Percentiles rank a stretch among this genome's conserved stretches.
Evolutionary conservation across 1,140 invertebrate genomes (phyloP).

Genomic region (Anthonomus grandis): DNA sequence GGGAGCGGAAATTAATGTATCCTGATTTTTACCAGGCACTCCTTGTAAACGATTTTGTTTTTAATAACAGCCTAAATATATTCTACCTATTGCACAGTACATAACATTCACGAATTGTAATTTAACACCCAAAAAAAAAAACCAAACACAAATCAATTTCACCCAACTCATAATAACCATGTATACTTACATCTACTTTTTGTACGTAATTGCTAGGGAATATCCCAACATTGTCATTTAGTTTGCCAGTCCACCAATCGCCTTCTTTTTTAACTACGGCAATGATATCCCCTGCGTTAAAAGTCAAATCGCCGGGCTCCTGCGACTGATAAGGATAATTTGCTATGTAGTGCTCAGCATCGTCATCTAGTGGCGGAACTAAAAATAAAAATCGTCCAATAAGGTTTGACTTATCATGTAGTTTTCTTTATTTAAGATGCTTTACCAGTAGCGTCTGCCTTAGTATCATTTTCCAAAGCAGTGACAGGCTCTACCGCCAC

Average conservation of each 20-base stretch:
- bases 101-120: too few relatives aligned
- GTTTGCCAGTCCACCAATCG: conserved; percentile 97
- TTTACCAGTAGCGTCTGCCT: too few relatives aligned
- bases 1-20: too few relatives aligned
- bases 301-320: conserved; percentile 88
- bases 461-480: too few relatives aligned
- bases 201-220: conserved; percentile 95
- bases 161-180: not conserved
- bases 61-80: too few relatives aligned
- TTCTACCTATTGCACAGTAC: too few relatives aligned
- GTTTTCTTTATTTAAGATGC: too few relatives aligned
- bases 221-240: conserved; percentile 72
- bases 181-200: conserved; percentile 52
- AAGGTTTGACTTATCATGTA: too few relatives aligned
- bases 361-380: conserved; percentile 41
- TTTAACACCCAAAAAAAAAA: conserved; percentile 22
- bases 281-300: conserved; percentile 88
- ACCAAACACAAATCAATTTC: not conserved
- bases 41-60: too few relatives aligned
- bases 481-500: too few relatives aligned
- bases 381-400: too few relatives aligned
- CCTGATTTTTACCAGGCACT: too few relatives aligned
- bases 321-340: conserved; percentile 81
- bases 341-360: conserved; percentile 77
- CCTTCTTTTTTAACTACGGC: conserved; percentile 85